Conservation (phyloP, 2,797 vertebrate genomes). For the Chaunax sp. region DNA sequence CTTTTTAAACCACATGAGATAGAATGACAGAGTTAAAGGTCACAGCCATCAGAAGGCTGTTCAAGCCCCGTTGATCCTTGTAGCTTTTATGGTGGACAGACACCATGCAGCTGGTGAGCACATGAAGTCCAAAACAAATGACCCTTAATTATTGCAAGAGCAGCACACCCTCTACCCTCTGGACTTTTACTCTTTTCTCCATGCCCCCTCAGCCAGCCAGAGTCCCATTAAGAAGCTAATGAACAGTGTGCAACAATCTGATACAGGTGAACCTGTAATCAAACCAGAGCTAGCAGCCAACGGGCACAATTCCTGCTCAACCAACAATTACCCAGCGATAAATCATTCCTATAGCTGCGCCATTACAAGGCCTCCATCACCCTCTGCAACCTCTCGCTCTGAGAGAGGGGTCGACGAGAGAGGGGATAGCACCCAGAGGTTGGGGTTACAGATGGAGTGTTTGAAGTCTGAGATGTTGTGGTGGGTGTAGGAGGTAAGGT, state of each 20-base stretch:
- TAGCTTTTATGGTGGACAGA: slow-evolving; percentile 41
- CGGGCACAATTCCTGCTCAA: slow-evolving; percentile 63
- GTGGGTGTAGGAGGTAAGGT: slow-evolving; percentile 53
- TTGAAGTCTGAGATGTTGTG: slow-evolving; percentile 78
- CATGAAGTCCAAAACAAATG: slow-evolving; percentile 63
- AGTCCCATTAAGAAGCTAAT: slow-evolving; percentile 65
- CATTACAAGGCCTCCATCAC: slow-evolving; percentile 69
- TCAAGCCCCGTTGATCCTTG: slow-evolving; percentile 4
- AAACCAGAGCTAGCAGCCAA: slow-evolving; percentile 52
- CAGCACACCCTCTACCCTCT: slow-evolving; percentile 37
- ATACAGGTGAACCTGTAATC: slow-evolving; percentile 74
- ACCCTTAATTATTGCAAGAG: slow-evolving; percentile 57
- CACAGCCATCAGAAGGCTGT: slow-evolving; percentile 24
- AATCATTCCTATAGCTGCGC: slow-evolving; percentile 74
- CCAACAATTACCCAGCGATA: slow-evolving; percentile 75
- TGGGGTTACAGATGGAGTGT: slow-evolving; percentile 76
- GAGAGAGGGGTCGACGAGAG: slow-evolving; percentile 63
- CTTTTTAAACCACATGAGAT: slow-evolving; percentile 5
- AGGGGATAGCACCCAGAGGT: slow-evolving; percentile 65
- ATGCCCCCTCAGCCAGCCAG: neutral
- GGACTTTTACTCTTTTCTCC: slow-evolving; percentile 33
- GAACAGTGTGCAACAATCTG: slow-evolving; percentile 62
- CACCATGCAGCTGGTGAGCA: slow-evolving; percentile 52
- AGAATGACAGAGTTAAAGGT: slow-evolving; percentile 6
- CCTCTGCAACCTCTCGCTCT: slow-evolving; percentile 46